Percentiles rank a stretch among this genome's conserved stretches.
Conservation (phyloP, 2,888 invertebrate genomes). For the Pristionchus entomophagus region DNA sequence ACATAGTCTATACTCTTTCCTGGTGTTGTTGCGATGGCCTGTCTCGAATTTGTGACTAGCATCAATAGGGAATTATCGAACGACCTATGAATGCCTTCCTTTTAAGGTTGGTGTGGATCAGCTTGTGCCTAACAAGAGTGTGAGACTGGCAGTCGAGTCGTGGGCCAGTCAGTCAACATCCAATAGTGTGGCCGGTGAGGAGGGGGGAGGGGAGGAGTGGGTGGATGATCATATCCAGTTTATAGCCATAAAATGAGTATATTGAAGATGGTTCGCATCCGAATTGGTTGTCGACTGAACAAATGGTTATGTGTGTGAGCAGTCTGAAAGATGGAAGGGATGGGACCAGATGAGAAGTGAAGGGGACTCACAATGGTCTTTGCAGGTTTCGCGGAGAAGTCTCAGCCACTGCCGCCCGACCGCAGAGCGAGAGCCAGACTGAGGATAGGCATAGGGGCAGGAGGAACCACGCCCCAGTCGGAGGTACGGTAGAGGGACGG, state of each 20-base stretch:
- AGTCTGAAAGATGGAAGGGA: too few species aligned
- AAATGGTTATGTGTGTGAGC: too few species aligned
- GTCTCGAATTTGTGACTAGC: too few species aligned
- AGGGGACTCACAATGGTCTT: background rate
- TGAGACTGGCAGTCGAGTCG: slow-evolving; percentile 66
- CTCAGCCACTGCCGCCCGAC: slow-evolving; percentile 41
- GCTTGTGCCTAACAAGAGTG: slow-evolving; percentile 69
- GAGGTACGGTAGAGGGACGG: background rate
- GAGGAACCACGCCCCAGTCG: background rate
- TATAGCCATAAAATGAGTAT: too few species aligned
- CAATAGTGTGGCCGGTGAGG: slow-evolving; percentile 5
- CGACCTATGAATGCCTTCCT: background rate
- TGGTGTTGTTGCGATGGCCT: too few species aligned
- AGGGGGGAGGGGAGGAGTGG: background rate
- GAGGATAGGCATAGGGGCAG: slow-evolving; percentile 22
- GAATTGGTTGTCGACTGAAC: too few species aligned
- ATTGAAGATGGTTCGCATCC: too few species aligned
- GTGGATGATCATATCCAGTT: too few species aligned
- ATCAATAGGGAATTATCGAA: background rate
- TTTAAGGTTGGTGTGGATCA: slow-evolving; percentile 61
- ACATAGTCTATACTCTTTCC: too few species aligned
- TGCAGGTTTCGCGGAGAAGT: slow-evolving; percentile 42
- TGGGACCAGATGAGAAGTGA: background rate
- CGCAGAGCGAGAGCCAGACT: slow-evolving; percentile 8
- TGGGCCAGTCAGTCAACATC: slow-evolving; percentile 53